Evolutionary conservation across 2,113 vertebrate genomes (phyloP), one percentile per base, ranked within the genome.

Genomic region (Mugil cephalus): DNA sequence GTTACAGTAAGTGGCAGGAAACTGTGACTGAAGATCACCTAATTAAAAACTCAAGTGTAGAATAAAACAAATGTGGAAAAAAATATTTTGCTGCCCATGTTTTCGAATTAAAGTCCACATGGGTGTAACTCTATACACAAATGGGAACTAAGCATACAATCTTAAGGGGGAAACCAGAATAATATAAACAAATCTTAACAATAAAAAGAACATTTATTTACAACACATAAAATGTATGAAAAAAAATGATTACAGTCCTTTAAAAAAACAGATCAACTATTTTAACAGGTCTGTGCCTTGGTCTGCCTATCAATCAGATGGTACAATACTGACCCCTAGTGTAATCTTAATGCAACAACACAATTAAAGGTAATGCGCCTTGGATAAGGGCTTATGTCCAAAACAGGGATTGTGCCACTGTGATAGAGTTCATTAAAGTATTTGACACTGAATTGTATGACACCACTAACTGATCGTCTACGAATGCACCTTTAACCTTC

Each of bases 251-350:
- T 15, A 7, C 7, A 19, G n/a, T 3, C 36, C 39, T 42, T n/a
- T n/a, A n/a, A n/a, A n/a, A n/a, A n/a, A n/a, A 19, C 17, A 42
- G 10, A 59, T 19, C 30, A 15, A 13, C 24, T 30, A 30, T 5
- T 30, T 30, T 0, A 10, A 8, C 13, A 52, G 7, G 1, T 8
- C 9, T 7, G 10, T 6, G 38, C 46, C 10, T 0, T 21, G 6
- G 1, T 42, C 10, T 12, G 54, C 36, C 4, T 8, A 15, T 14
- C 1, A 4, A 1, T 38, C 34, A n/a, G 3, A 4, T 87, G 39
- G 58, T 86, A 43, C 80, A 82, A 87, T n/a, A 83, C 76, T 90
- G 90, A 52, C 87, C 61, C 54, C 92, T 89, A 76, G 80, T 85
- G 92, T 59, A 24, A 0, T 0, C 46, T 46, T 47, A 35, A 10